These are phyloP conservation scores for Adrianichthys oophorus DNA, from an alignment of 2,797 vertebrate genomes.

Conservation along the genomic window DNA sequence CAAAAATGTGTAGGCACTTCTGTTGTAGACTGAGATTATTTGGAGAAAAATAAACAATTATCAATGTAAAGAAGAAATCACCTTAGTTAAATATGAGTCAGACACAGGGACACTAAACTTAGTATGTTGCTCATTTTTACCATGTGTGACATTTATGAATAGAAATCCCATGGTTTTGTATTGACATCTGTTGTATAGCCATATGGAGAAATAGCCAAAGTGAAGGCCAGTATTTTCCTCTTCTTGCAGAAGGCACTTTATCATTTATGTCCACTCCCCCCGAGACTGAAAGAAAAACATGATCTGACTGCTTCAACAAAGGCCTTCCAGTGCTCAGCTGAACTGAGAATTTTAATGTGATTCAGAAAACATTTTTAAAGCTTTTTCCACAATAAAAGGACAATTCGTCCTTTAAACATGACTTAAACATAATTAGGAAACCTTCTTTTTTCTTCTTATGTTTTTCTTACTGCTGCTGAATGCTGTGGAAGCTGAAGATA, in stretches of 20 bases:
- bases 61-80: too few species aligned
- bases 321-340: background rate
- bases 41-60: too few species aligned
- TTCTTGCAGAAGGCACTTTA: conserved; percentile 9
- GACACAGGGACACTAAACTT: too few species aligned
- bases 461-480: conserved; percentile 4
- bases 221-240: conserved; percentile 7
- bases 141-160: too few species aligned
- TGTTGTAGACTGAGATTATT: too few species aligned
- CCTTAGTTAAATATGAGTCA: too few species aligned
- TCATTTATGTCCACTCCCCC: conserved; percentile 13
- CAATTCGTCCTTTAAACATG: conserved; percentile 11
- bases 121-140: too few species aligned
- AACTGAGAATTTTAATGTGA: too few species aligned
- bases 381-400: background rate
- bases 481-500: conserved; percentile 40
- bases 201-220: background rate
- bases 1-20: too few species aligned
- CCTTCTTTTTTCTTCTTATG: conserved; percentile 1
- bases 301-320: conserved; percentile 17
- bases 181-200: background rate
- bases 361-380: conserved; percentile 8
- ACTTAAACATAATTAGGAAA: conserved; percentile 11
- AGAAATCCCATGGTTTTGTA: background rate
- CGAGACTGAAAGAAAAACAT: conserved; percentile 17